Evolutionary conservation across 1,140 invertebrate species (phyloP), one percentile per base, ranked within the genome.

Genomic region (Papilio dardanus): DNA sequence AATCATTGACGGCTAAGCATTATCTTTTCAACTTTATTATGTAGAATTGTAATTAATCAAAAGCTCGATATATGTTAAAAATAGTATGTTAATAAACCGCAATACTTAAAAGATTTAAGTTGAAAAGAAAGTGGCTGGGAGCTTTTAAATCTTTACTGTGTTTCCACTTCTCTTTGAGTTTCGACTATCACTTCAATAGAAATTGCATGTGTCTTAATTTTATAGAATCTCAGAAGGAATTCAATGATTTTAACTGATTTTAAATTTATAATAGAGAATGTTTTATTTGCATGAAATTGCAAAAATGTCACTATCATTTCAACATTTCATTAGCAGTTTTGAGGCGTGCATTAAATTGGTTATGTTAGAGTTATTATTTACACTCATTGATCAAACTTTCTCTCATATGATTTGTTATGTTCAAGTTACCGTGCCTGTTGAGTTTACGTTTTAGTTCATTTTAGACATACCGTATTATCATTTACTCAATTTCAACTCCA

Each of bases 231-330:
- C 54, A 6, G 24, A 62, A 6, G 12, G 2, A 62, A 14, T 50
- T 54, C 10, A 54, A 24, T 54, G 4, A 62, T 30, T 62, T 54
- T 62, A 1, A 28, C 3, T 62, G 12, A 62, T 28, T 62, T 28
- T 62, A 10, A 1, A 24, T 24, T 54, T 54, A 28, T 62, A 10
- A 10, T 14, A 12, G 24, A 58, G 12, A 62, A 62, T 16, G 12
- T 46, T 46, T 19, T 81, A 81, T 82, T 81, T 79, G 79, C 54
- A 71, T 54, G 54, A 33, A 50, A 71, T 58, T 75, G 37, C 24
- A 42, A 30, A 73, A 73, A 35, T 37, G 21, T 37, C 30, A 73
- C 33, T 28, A 69, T 69, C 68, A 50, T 71, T 73, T 33, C 50
- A 35, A 54, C 54, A 24, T 50, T 37, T 54, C 19, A 37, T 31